phyloP scores from a whole-genome alignment of 2,797 vertebrate genomes.

The Morelia viridis region DNA sequence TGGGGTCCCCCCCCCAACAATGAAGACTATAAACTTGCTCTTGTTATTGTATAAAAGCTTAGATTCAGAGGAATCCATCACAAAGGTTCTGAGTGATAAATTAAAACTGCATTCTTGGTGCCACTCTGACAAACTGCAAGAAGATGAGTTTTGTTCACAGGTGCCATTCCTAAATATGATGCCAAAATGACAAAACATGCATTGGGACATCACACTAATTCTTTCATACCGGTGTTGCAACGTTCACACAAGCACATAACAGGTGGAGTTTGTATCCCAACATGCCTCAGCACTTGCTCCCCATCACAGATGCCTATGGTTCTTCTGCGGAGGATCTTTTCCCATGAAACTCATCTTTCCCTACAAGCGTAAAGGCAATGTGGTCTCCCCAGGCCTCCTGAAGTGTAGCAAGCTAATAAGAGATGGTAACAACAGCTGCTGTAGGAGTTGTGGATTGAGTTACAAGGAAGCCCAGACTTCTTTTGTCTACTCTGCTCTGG shows the following conservation, averaged over 20 bases:
- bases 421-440: constrained; percentile 39
- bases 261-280: not conserved
- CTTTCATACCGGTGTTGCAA: not conserved
- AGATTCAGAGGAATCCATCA: not conserved
- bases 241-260: not conserved
- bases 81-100: not conserved
- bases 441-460: constrained; percentile 34
- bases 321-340: not conserved
- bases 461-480: constrained; percentile 45
- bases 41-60: not conserved
- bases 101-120: not conserved
- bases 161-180: not conserved
- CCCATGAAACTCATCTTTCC: not conserved
- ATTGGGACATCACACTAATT: not conserved
- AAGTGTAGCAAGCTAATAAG: constrained; percentile 43
- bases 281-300: not conserved
- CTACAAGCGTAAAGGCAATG: not conserved
- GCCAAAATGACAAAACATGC: not conserved
- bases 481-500: constrained; percentile 32
- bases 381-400: not conserved
- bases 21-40: not conserved
- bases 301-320: not conserved
- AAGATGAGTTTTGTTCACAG: not conserved
- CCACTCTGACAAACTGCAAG: not conserved
- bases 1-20: not conserved